Base-by-base conservation (phyloP, 2,797 vertebrate genomes). In the Nothura maculosa region DNA sequence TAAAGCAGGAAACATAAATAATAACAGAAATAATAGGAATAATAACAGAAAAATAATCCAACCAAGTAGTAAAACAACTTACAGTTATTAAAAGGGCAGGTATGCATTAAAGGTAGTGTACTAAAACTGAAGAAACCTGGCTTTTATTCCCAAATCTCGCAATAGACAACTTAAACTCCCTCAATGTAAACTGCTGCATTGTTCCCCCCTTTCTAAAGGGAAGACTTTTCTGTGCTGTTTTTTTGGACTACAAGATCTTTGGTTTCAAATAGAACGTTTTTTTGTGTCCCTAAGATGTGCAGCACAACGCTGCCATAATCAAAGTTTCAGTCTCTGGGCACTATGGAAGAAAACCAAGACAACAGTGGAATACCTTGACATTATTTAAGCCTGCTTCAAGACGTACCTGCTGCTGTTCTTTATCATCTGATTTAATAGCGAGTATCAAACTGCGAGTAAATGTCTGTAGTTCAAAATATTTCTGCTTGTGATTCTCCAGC, bases 401-500 rank as follows among this genome's bases (percentile, higher is more conserved):
- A 48, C 96, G 68, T 97, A 99, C 99, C 98, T 99, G 99, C 96
- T 99, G 99, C 98, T 98, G 99, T 85, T 99, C 98, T 93, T 98
- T 98, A 96, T 99, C 98, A 32, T 99, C 98, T 57, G 98, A 97
- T 97, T 98, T 99, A 95, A 99, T 97, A 80, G 99, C 99, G 83
- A 96, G 98, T 91, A 99, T 98, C 96, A 99, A 98, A 96, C 98
- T 99, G 94, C 98, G 98, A 16, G 99, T 99, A 97, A 99, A 99
- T 12, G 96, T 97, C 90, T 98, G 98, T 74, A 99, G 98, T 93
- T 99, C 98, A 91, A 98, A 98, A 84, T 99, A 99, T 96, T 98
- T 99, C 96, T 98, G 98, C 95, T 99, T 99, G 98, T 99, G 99
- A 97, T 97, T 99, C 97, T 98, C 98, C 98, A 99, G 97, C 97